phyloP scores from a whole-genome alignment of 2,797 vertebrate species.

The Lagodon rhomboides region DNA sequence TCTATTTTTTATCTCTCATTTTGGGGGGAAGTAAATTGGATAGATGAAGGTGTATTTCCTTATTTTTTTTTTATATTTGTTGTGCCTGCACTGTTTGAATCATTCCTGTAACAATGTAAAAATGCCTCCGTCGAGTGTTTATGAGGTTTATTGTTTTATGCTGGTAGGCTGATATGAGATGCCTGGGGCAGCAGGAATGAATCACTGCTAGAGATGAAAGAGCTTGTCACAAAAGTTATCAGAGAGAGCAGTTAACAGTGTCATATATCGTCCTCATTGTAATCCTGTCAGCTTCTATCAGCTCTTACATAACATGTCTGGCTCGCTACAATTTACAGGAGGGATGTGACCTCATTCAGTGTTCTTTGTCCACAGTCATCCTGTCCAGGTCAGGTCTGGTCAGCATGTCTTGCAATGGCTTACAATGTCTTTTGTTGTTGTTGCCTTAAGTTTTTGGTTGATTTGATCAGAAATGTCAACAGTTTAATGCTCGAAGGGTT shows the following conservation, averaged over 20 bases:
- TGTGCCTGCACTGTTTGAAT: constrained; percentile 48
- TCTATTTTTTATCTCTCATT: constrained; percentile 47
- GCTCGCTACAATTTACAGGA: constrained; percentile 27
- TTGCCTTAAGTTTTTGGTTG: not conserved
- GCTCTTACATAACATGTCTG: constrained; percentile 34
- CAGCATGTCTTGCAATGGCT: constrained; percentile 16
- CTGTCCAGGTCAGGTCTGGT: constrained; percentile 15
- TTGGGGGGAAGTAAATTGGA: constrained; percentile 3
- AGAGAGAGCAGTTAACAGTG: constrained; percentile 33
- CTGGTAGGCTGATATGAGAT: constrained; percentile 20
- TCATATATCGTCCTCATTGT: constrained; percentile 36
- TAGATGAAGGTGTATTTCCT: constrained; percentile 20
- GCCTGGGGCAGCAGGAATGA: not conserved
- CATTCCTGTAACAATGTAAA: constrained; percentile 17
- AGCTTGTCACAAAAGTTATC: constrained; percentile 41
- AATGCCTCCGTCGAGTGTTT: constrained; percentile 17
- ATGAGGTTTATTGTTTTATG: constrained; percentile 28
- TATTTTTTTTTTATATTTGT: constrained; percentile 48
- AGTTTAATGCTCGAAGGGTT: not conserved
- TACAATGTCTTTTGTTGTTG: constrained; percentile 12
- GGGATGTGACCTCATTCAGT: not conserved
- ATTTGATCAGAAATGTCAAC: not conserved
- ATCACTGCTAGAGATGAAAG: constrained; percentile 32
- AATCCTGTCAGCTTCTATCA: constrained; percentile 49
- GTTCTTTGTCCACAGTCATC: not conserved